phyloP scores from a whole-genome alignment of 2,113 vertebrate genomes.

The Rhinoderma darwinii region DNA sequence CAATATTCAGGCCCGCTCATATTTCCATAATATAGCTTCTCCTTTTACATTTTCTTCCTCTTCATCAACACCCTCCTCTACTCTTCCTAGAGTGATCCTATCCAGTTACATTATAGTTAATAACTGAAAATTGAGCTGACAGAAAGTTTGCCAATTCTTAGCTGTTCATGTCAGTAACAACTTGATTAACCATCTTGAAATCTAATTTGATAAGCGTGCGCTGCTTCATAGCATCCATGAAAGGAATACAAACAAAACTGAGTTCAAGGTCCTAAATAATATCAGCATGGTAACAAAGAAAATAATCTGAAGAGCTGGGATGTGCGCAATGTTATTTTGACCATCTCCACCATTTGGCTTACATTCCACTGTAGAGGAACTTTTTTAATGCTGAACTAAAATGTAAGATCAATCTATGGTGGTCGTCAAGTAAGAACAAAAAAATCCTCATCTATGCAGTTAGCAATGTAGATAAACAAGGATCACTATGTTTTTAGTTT shows the following conservation, averaged over 20 bases:
- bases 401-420: not conserved
- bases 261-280: not conserved
- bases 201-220: not conserved
- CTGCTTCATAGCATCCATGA: slow-evolving; percentile 7
- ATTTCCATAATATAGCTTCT: too few species aligned
- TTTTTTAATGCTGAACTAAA: not conserved
- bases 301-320: not conserved
- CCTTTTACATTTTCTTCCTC: not conserved
- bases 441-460: not conserved
- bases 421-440: not conserved
- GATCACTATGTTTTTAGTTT: not conserved
- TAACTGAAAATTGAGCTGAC: slow-evolving; percentile 1
- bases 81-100: not conserved
- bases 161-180: not conserved
- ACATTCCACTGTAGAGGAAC: not conserved
- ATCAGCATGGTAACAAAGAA: slow-evolving; percentile 22
- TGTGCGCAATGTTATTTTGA: slow-evolving; percentile 5
- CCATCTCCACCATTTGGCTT: slow-evolving; percentile 12
- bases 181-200: not conserved
- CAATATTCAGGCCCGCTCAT: not conserved
- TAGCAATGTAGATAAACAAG: not conserved
- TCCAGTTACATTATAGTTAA: slow-evolving; percentile 4
- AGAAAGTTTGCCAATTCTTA: not conserved
- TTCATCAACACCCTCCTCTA: too few species aligned
- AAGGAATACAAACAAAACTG: not conserved